phyloP scores from a whole-genome alignment of 35 echinoderm and acorn worm genomes.

The Amphiura filiformis region DNA sequence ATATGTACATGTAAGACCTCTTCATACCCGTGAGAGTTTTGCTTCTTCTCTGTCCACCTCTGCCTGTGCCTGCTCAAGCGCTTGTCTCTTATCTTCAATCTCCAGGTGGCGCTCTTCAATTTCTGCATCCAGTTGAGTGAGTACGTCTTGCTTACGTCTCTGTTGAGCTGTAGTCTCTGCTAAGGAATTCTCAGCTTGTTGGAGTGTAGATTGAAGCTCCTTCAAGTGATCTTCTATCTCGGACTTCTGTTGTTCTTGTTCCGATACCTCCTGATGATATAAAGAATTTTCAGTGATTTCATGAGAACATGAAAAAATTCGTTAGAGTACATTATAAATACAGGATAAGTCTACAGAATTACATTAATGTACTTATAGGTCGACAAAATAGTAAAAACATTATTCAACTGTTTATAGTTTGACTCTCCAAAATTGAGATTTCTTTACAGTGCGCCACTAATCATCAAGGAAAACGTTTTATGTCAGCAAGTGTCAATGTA shows the following conservation, averaged over 20 bases:
- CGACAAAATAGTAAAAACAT: no score
- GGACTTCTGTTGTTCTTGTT: constrained; percentile 37
- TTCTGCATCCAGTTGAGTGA: constrained; percentile 30
- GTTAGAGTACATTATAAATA: no score
- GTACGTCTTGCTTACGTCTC: constrained; percentile 44
- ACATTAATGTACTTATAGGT: no score
- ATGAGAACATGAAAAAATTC: no score
- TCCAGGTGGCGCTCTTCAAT: constrained; percentile 44
- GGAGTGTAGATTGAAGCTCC: not conserved
- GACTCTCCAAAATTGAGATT: no score
- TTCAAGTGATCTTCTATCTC: constrained; percentile 25
- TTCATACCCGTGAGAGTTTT: constrained; percentile 58
- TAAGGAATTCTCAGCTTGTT: constrained; percentile 12
- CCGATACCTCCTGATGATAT: constrained; percentile 41
- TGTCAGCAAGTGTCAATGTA: no score
- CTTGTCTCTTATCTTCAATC: constrained; percentile 37
- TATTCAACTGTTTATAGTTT: no score
- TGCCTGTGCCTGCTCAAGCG: constrained; percentile 36
- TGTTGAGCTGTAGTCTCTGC: not conserved
- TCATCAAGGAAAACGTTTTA: no score
- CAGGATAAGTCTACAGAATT: no score
- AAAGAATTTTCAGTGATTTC: no score
- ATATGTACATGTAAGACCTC: no score
- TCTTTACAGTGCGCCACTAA: no score
- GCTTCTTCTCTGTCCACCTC: constrained; percentile 52